Base-by-base conservation (phyloP, 2,113 vertebrate species). In the Ginglymostoma cirratum region DNA sequence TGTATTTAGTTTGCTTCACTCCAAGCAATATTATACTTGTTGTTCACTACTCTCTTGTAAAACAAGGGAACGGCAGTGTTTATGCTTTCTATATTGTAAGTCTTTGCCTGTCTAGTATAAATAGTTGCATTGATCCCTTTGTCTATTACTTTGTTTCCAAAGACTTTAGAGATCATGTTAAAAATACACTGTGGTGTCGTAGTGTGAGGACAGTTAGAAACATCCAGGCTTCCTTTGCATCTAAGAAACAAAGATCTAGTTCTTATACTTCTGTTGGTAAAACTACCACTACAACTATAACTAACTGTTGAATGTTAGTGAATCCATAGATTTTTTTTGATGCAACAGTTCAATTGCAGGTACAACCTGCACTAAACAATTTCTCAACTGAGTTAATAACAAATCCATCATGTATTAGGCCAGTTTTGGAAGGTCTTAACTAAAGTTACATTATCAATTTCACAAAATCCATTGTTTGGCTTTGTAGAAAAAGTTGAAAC, bases 51-150 rank as follows among this genome's bases (percentile, higher is more conserved):
- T 97, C 97, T 0, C 97, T 98, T 0, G 97, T 99, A 70, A 98
- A 97, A 96, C 96, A 90, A 0, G 1, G 12, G 7, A 2, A 96
- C 5, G 97, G 98, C 86, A 97, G 98, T 0, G 94, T 98, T 2
- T 99, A 99, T 0, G 78, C 96, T 8, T 97, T 97, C 0, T 99
- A 99, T 96, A 96, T 99, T 70, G 83, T 96, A 5, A 97, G 98
- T 0, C 97, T 99, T 19, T 99, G 99, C 96, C 97, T 99, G 95
- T 97, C 98, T 10, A 97, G 98, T 95, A 97, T 99, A 96, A 99
- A 99, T 97, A 99, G 99, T 97, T 98, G 98, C 96, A 98, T 99
- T 4, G 99, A 99, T 97, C 99, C 99, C 0, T 99, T 99, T 95
- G 97, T 99, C 96, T 99, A 99, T 97, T 99, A 99, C 95, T 99